These are phyloP conservation scores for Phymorhynchus buccinoides DNA, from an alignment of 1,140 invertebrate species.

Conservation along the genomic window DNA sequence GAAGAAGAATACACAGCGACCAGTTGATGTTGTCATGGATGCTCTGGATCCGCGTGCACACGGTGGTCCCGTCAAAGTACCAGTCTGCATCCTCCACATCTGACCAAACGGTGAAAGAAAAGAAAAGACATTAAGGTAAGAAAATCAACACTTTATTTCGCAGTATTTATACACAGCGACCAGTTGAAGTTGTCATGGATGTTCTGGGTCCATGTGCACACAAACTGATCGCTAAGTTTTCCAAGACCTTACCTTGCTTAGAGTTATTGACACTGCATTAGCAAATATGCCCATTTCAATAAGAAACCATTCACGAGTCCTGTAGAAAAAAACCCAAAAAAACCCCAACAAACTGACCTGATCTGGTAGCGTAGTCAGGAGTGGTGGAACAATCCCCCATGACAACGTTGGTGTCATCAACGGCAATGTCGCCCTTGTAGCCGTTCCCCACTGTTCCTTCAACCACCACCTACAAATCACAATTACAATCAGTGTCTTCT, in stretches of 20 bases:
- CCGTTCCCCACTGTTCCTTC: conserved; percentile 43
- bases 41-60: conserved; percentile 61
- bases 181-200: conserved; percentile 68
- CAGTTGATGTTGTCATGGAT: conserved; percentile 63
- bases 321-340: too few species aligned
- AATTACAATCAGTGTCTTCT: too few species aligned
- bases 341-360: not conserved
- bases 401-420: conserved; percentile 66
- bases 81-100: conserved; percentile 35
- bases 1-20: too few species aligned
- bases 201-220: too few species aligned
- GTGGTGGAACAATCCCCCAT: conserved; percentile 55
- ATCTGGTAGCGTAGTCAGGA: conserved; percentile 1
- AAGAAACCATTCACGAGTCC: too few species aligned
- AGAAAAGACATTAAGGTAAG: not conserved
- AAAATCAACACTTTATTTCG: not conserved
- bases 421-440: conserved; percentile 61
- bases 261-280: too few species aligned
- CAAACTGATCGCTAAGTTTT: too few species aligned
- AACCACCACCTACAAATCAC: conserved; percentile 55
- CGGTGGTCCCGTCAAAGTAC: conserved; percentile 59
- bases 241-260: too few species aligned
- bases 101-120: not conserved
- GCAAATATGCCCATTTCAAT: too few species aligned
- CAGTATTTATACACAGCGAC: too few species aligned